Evolutionary conservation across 2,113 vertebrate species (phyloP).

Genomic region (Myiozetetes cayanensis): DNA sequence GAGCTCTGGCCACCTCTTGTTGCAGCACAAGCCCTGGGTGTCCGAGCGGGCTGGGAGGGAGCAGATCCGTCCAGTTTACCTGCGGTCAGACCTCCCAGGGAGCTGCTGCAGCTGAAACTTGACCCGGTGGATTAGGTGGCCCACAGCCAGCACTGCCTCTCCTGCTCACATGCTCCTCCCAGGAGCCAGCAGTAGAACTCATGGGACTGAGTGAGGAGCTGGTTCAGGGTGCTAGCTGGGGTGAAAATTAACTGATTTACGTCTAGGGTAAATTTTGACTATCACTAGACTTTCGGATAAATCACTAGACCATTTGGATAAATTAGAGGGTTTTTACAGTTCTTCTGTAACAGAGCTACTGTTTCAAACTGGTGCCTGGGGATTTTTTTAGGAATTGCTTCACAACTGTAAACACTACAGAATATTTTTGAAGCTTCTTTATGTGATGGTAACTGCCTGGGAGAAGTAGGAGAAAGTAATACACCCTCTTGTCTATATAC

Average conservation of each 20-base stretch:
- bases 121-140: not conserved
- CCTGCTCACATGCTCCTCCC: not conserved
- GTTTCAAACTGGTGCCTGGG: not conserved
- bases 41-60: not conserved
- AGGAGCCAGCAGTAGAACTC: fast-evolving
- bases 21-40: not conserved
- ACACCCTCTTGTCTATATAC: too few species aligned
- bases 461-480: not conserved
- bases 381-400: not conserved
- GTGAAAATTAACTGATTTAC: not conserved
- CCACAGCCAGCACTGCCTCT: not conserved
- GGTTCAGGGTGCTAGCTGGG: not conserved
- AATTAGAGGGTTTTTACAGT: not conserved
- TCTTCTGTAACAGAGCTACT: not conserved
- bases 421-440: not conserved
- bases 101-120: not conserved
- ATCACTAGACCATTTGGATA: not conserved
- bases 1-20: not conserved
- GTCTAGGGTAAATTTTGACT: not conserved
- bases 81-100: not conserved
- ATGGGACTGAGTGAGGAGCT: not conserved
- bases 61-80: not conserved
- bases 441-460: not conserved
- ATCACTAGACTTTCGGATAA: not conserved
- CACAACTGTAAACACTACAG: not conserved